Evolutionary conservation across 1,140 invertebrate genomes (phyloP).

Genomic region (Platorchestia sp.): DNA sequence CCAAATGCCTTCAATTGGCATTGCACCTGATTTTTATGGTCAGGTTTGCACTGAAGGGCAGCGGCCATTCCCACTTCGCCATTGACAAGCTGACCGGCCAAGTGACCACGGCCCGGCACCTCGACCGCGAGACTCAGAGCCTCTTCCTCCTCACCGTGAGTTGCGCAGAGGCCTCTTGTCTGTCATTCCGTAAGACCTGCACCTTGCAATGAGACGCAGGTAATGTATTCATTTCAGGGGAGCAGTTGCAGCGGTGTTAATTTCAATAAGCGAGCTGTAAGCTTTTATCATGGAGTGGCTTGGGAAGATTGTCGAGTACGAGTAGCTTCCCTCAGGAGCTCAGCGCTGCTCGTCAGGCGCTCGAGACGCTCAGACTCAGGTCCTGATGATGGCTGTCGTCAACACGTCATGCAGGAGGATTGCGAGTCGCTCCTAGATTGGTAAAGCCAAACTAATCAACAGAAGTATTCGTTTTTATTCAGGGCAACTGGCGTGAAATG

Average conservation of each 20-base stretch:
- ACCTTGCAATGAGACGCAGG: no score
- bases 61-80: background rate
- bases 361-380: no score
- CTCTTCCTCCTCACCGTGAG: background rate
- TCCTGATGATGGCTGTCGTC: no score
- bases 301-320: background rate
- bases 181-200: background rate
- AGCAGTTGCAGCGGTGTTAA: background rate
- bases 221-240: background rate
- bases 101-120: background rate
- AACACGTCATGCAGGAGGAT: no score
- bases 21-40: background rate
- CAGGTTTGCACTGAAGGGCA: background rate
- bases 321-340: no score
- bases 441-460: no score
- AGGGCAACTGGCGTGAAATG: no score
- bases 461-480: no score
- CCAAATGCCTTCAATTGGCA: background rate
- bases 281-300: background rate
- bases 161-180: background rate
- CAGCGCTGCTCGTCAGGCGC: no score
- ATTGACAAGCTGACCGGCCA: conserved; percentile 33
- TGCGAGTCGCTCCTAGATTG: no score
- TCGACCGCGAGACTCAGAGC: conserved; percentile 4
- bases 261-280: background rate